Evolutionary conservation across 1,140 invertebrate genomes (phyloP).

Genomic region (Penaeus indicus): DNA sequence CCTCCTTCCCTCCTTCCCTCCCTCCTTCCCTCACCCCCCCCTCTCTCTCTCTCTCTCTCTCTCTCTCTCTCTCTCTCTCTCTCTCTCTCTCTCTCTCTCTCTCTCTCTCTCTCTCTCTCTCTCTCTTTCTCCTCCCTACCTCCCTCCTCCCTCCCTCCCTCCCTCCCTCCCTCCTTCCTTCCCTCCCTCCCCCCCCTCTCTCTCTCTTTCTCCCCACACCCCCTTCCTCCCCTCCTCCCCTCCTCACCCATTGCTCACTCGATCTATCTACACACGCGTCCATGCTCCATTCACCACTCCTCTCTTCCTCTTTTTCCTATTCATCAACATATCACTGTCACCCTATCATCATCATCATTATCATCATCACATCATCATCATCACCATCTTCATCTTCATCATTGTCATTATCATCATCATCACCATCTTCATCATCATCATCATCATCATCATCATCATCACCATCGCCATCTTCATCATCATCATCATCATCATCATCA

Average conservation of each 20-base stretch:
- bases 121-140: background rate
- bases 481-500: background rate
- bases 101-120: background rate
- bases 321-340: background rate
- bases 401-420: too few relatives aligned
- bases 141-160: too few relatives aligned
- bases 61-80: background rate
- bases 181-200: conserved; percentile 4
- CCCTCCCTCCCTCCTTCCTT: background rate
- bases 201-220: too few relatives aligned
- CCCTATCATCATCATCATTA: background rate
- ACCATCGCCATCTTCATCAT: background rate
- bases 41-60: background rate
- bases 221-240: background rate
- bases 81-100: conserved; percentile 4
- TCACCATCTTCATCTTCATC: too few relatives aligned
- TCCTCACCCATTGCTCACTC: background rate
- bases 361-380: background rate
- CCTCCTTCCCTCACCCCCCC: background rate
- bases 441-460: background rate
- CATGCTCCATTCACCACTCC: background rate
- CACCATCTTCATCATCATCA: background rate
- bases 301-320: background rate
- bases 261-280: background rate
- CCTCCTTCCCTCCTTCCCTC: background rate